Conservation (phyloP, 2,888 invertebrate species). For the Willowsia nigromaculata region DNA sequence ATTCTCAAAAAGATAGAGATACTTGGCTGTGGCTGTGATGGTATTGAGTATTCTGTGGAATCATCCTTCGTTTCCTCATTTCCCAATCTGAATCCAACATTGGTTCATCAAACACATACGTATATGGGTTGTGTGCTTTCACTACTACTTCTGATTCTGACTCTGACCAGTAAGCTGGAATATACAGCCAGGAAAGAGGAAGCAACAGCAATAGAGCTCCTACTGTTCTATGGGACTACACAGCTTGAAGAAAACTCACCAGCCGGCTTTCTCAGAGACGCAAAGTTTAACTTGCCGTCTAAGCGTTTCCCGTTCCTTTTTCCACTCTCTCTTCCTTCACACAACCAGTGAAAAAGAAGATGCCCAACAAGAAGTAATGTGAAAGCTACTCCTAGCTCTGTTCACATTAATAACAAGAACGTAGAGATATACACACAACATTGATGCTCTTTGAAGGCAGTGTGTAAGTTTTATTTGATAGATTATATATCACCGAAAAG, state of each 20-base stretch:
- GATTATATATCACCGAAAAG: slow-evolving; percentile 43
- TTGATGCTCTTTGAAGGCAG: background rate
- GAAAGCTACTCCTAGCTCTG: background rate
- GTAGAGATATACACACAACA: background rate
- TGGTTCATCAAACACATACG: background rate
- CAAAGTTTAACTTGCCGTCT: background rate
- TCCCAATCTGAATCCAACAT: background rate
- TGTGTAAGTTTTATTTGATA: slow-evolving; percentile 65
- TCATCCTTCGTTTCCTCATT: too few relatives aligned
- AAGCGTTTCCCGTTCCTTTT: background rate
- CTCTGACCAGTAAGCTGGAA: background rate
- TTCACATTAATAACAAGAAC: background rate
- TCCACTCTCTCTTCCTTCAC: background rate
- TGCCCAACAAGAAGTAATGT: slow-evolving; percentile 8
- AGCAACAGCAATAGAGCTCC: slow-evolving; percentile 2
- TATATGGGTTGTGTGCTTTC: background rate
- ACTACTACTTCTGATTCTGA: too few relatives aligned
- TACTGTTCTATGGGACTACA: background rate
- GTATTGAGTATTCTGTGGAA: too few relatives aligned
- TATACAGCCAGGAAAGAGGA: background rate
- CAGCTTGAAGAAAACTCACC: background rate
- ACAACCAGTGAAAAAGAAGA: background rate
- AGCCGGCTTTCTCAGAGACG: background rate
- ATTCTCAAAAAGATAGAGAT: too few relatives aligned
- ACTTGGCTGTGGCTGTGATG: too few relatives aligned